These are phyloP conservation scores for Darevskia nairensis DNA, from an alignment of 2,797 vertebrate species.

Conservation along the genomic window DNA sequence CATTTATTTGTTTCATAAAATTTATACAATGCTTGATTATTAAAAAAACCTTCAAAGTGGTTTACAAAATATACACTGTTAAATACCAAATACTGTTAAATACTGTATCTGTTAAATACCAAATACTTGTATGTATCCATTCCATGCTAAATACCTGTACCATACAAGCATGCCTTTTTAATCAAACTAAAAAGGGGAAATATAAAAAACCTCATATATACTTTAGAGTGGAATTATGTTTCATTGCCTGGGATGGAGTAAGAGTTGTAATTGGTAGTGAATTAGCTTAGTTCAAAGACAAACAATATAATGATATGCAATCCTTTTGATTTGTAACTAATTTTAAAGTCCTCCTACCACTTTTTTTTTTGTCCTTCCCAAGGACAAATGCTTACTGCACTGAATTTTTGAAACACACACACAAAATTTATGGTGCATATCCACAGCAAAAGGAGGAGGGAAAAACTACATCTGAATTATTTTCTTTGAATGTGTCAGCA, in stretches of 20 bases:
- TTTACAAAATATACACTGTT: not conserved
- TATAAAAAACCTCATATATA: not conserved
- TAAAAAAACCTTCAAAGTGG: too few species aligned
- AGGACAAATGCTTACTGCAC: constrained; percentile 14
- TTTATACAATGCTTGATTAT: too few species aligned
- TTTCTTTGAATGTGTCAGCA: constrained; percentile 6
- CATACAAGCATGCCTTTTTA: not conserved
- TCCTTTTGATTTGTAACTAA: constrained; percentile 11
- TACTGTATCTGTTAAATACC: not conserved
- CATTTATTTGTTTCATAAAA: too few species aligned
- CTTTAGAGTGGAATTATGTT: not conserved
- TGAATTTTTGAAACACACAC: not conserved
- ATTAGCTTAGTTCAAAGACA: constrained; percentile 14
- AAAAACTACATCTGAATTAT: not conserved
- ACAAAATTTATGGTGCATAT: not conserved
- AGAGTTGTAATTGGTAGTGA: not conserved
- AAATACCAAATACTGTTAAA: too few species aligned
- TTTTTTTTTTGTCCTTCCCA: constrained; percentile 1
- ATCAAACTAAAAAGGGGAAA: not conserved
- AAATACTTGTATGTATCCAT: not conserved
- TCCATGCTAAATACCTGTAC: not conserved
- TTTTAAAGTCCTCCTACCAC: not conserved
- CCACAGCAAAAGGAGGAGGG: not conserved
- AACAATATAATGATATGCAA: constrained; percentile 11
- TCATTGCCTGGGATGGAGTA: not conserved